Percentiles rank a stretch among this genome's conserved stretches.
These are phyloP conservation scores for Liolophura sinensis DNA, from an alignment of 1,140 invertebrate genomes.

Conservation along the genomic window DNA sequence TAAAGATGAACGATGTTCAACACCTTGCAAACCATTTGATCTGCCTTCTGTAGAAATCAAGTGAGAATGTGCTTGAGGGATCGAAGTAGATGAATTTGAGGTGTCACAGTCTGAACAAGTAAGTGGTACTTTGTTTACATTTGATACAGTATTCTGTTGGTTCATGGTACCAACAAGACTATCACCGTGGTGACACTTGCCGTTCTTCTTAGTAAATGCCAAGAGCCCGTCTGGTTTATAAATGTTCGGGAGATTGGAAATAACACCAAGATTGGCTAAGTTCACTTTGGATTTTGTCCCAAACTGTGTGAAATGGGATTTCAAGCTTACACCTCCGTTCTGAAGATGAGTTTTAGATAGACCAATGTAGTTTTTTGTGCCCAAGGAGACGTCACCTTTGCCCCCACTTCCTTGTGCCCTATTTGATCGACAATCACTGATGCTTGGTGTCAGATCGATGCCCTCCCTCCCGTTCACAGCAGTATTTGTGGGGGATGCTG, in stretches of 20 bases:
- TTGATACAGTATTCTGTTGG: background rate
- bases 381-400: slow-evolving; percentile 3
- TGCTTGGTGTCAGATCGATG: background rate
- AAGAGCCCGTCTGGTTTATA: background rate
- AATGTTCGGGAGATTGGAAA: slow-evolving; percentile 5
- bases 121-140: background rate
- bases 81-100: background rate
- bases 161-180: background rate
- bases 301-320: background rate
- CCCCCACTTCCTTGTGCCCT: background rate
- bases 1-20: slow-evolving; percentile 1
- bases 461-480: slow-evolving; percentile 15
- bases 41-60: background rate
- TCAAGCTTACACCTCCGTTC: background rate
- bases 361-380: background rate
- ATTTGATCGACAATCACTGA: background rate
- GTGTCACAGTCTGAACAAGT: no score
- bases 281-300: background rate
- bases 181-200: background rate
- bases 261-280: background rate
- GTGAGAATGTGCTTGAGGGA: background rate
- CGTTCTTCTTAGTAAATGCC: slow-evolving; percentile 1
- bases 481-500: slow-evolving; percentile 20
- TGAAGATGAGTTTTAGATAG: background rate
- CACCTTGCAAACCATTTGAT: background rate